A percentile compares a stretch with the other conserved stretches of the same genome.
These are phyloP conservation scores for Arizona elegans DNA, from an alignment of 2,113 vertebrate genomes.

Conservation along the genomic window DNA sequence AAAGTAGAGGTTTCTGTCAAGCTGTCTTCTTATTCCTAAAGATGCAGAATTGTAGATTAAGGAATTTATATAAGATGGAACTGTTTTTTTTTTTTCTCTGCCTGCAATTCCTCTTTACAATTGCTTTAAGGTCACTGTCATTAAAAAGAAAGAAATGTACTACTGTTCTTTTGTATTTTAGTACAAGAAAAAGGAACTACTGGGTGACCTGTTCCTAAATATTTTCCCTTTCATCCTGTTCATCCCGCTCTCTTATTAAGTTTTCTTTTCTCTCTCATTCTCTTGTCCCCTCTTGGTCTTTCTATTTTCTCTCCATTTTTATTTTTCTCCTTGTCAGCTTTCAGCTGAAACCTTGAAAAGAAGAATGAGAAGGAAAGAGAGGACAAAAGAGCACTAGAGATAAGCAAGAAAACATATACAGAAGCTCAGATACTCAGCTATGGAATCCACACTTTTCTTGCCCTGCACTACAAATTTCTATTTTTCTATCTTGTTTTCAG, in stretches of 20 bases:
- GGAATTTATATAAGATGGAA: slow-evolving; percentile 7
- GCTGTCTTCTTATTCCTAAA: neutral
- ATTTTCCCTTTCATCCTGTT: neutral
- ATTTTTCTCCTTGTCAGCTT: neutral
- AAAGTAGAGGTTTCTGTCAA: neutral
- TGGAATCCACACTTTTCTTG: neutral
- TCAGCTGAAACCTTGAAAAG: neutral
- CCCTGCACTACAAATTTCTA: neutral
- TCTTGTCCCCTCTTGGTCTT: neutral
- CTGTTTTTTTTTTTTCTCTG: neutral
- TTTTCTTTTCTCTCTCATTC: neutral
- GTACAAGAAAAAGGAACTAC: neutral
- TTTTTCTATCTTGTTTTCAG: neutral
- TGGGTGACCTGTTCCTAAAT: neutral
- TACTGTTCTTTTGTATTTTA: neutral
- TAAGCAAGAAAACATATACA: neutral
- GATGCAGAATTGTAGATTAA: slow-evolving; percentile 2
- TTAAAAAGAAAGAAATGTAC: neutral
- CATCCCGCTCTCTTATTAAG: neutral
- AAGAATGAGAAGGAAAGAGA: neutral
- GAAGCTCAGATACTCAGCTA: neutral
- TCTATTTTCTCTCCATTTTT: neutral
- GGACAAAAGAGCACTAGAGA: neutral
- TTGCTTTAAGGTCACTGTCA: neutral
- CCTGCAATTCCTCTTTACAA: neutral